phyloP scores from a whole-genome alignment of 2,797 vertebrate genomes.

The Gadopsis marmoratus region DNA sequence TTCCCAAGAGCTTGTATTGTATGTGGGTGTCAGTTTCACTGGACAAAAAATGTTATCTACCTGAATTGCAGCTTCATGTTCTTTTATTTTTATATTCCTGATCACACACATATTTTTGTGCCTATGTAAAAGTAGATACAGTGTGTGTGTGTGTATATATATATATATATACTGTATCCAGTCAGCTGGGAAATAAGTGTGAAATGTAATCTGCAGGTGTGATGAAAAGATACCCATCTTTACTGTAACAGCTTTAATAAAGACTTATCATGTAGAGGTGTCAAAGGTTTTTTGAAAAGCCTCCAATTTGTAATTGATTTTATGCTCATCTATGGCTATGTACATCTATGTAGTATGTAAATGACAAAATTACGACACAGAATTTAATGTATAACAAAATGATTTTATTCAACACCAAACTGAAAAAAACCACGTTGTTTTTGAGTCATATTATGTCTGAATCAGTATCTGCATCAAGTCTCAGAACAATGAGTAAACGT shows the following conservation, averaged over 20 bases:
- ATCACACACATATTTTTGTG: background rate
- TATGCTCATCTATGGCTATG: background rate
- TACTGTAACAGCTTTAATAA: slow-evolving; percentile 5
- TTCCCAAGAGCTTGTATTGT: background rate
- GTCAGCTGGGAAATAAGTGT: slow-evolving; percentile 46
- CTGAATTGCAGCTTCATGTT: background rate
- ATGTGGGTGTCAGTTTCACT: background rate
- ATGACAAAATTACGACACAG: background rate
- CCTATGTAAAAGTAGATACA: background rate
- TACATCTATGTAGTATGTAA: background rate
- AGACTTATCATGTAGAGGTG: background rate
- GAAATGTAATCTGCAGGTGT: slow-evolving; percentile 1
- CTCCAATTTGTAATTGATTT: background rate
- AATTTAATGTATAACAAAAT: background rate
- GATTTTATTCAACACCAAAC: background rate
- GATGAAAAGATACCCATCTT: background rate
- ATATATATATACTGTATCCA: background rate
- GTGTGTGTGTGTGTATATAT: background rate
- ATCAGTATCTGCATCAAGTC: background rate
- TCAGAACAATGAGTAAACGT: background rate
- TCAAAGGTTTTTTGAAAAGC: background rate
- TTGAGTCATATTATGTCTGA: background rate
- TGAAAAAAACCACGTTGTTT: background rate
- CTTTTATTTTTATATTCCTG: background rate
- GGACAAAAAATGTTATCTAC: background rate